Evolutionary conservation across 2,888 invertebrate species (phyloP).

Genomic region (Dexiosoma caninum): DNA sequence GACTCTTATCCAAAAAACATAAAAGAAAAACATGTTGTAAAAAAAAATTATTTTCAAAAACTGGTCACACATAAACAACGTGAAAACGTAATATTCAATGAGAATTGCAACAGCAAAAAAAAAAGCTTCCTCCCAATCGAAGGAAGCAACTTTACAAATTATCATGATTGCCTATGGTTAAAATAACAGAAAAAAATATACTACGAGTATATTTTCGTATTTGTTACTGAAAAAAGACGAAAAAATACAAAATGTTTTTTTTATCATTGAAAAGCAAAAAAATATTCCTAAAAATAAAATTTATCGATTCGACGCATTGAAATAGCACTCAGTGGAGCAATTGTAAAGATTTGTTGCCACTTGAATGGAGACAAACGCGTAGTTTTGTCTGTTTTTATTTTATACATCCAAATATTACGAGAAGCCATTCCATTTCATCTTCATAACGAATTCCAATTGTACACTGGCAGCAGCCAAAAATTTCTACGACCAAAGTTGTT

Average conservation of each 20-base stretch:
- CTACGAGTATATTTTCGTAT: background rate
- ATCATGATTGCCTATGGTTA: slow-evolving; percentile 62
- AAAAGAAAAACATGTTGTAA: slow-evolving; percentile 43
- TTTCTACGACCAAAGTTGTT: slow-evolving; percentile 5
- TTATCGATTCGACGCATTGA: slow-evolving; percentile 76
- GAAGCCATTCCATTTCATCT: slow-evolving; percentile 16
- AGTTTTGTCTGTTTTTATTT: slow-evolving; percentile 40
- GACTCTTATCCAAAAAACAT: slow-evolving; percentile 62
- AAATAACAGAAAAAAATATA: slow-evolving; percentile 38
- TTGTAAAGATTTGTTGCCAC: slow-evolving; percentile 71
- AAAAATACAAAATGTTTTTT: background rate
- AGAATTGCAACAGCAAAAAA: slow-evolving; percentile 21
- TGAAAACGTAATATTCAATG: slow-evolving; percentile 19
- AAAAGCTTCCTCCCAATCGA: slow-evolving; percentile 31
- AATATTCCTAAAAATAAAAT: slow-evolving; percentile 67
- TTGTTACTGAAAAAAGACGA: slow-evolving; percentile 5
- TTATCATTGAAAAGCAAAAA: background rate
- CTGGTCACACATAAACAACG: slow-evolving; percentile 30
- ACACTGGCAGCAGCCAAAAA: slow-evolving; percentile 11
- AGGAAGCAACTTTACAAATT: slow-evolving; percentile 44
- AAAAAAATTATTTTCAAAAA: slow-evolving; percentile 23
- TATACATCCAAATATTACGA: slow-evolving; percentile 17
- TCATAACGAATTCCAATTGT: slow-evolving; percentile 13
- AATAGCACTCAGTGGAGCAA: slow-evolving; percentile 75
- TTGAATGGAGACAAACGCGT: slow-evolving; percentile 62